Percentiles rank a stretch among this genome's conserved stretches.
Conservation (phyloP, 2,888 invertebrate genomes). For the Labia minor region DNA sequence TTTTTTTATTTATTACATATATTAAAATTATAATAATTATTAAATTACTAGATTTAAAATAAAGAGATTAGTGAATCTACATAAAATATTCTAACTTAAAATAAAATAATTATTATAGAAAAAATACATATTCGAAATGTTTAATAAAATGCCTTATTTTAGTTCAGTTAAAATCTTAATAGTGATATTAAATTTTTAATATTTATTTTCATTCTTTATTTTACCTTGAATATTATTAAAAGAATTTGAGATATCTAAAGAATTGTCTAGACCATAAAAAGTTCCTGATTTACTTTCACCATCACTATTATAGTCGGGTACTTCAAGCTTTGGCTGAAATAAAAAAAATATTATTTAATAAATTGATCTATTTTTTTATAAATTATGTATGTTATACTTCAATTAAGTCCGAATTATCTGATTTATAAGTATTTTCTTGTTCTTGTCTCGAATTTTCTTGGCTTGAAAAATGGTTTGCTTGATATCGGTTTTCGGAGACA, state of each 20-base stretch:
- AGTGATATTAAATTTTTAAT: too few relatives aligned
- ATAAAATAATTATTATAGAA: neutral
- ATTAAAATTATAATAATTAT: too few relatives aligned
- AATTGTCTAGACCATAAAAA: slow-evolving; percentile 24
- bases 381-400: neutral
- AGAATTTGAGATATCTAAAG: slow-evolving; percentile 22
- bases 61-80: too few relatives aligned
- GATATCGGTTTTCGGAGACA: neutral
- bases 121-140: too few relatives aligned
- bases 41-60: too few relatives aligned
- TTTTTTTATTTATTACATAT: neutral
- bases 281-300: slow-evolving; percentile 39
- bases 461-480: neutral
- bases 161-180: too few relatives aligned
- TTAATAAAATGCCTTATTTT: too few relatives aligned
- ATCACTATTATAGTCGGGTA: slow-evolving; percentile 60
- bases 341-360: neutral
- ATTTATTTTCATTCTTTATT: too few relatives aligned
- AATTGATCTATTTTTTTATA: neutral
- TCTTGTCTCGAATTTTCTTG: neutral
- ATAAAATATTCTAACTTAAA: too few relatives aligned
- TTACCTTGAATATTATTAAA: slow-evolving; percentile 20
- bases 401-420: neutral
- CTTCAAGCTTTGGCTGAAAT: slow-evolving; percentile 57
- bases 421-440: neutral